A percentile compares a stretch with the other conserved stretches of the same genome.
Evolutionary conservation across 2,113 vertebrate species (phyloP).

Genomic region (Catharus bicknelli): DNA sequence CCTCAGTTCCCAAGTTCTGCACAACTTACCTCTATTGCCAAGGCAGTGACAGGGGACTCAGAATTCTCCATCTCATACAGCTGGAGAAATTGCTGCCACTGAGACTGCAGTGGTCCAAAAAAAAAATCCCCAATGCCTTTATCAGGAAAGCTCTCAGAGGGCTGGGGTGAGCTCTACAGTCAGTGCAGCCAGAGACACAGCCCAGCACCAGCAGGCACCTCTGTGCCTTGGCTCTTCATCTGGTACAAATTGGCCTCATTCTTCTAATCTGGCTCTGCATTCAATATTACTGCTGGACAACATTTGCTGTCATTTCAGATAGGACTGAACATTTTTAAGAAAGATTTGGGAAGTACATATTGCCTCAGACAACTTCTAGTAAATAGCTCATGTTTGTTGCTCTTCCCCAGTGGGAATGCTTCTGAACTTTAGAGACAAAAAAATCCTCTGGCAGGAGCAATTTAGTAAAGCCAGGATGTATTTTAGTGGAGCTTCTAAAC

Average conservation of each 20-base stretch:
- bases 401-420: not conserved
- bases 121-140: not conserved
- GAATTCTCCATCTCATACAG: not conserved
- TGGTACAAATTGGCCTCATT: not conserved
- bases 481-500: not conserved
- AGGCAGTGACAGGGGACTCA: not conserved
- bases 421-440: not conserved
- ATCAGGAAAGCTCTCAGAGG: not conserved
- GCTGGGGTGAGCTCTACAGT: not conserved
- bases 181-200: not conserved
- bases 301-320: constrained; percentile 29
- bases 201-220: not conserved
- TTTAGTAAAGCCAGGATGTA: not conserved
- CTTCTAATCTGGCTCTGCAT: not conserved
- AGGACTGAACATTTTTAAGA: constrained; percentile 8
- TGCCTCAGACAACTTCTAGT: not conserved
- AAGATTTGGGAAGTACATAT: not conserved
- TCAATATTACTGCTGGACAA: not conserved
- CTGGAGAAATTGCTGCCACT: not conserved
- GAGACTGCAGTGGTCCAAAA: not conserved
- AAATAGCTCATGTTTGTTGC: not conserved
- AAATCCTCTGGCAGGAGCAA: not conserved
- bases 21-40: not conserved
- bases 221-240: not conserved
- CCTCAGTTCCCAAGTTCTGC: not conserved